Conservation (phyloP, 2,113 vertebrate genomes). For the Takifugu bimaculatus region DNA sequence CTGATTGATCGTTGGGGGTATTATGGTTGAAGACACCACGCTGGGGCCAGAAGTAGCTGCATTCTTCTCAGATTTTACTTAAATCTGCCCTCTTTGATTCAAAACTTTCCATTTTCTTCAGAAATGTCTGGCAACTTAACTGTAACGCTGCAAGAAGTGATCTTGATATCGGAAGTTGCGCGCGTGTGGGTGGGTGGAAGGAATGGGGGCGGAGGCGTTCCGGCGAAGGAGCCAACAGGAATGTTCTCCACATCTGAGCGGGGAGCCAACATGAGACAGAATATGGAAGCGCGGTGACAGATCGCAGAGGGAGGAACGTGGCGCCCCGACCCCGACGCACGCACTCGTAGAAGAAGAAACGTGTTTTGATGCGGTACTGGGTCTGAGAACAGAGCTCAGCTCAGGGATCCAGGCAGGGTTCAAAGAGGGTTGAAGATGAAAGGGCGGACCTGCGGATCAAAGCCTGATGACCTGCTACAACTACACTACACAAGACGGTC, state of each 20-base stretch:
- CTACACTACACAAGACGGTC: not conserved
- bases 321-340: slow-evolving; percentile 38
- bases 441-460: slow-evolving; percentile 9
- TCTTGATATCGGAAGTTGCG: not conserved
- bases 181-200: slow-evolving; percentile 10
- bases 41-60: too few species aligned
- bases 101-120: too few species aligned
- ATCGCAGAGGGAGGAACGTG: slow-evolving; percentile 23
- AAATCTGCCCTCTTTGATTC: too few species aligned
- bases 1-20: slow-evolving; percentile 22
- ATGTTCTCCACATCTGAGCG: slow-evolving; percentile 41
- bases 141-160: not conserved
- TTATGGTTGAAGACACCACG: not conserved
- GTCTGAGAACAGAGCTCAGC: slow-evolving; percentile 32
- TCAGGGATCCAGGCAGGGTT: slow-evolving; percentile 24
- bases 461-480: too few species aligned
- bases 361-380: slow-evolving; percentile 40
- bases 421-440: slow-evolving; percentile 41
- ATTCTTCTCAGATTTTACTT: too few species aligned
- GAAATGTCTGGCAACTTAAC: not conserved
- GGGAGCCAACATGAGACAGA: slow-evolving; percentile 43
- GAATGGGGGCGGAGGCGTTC: not conserved
- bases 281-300: slow-evolving; percentile 47
- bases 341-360: slow-evolving; percentile 33
- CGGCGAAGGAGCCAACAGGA: slow-evolving; percentile 17